phyloP scores from a whole-genome alignment of 2,888 invertebrate species.

The Stenichneumon culpator region DNA sequence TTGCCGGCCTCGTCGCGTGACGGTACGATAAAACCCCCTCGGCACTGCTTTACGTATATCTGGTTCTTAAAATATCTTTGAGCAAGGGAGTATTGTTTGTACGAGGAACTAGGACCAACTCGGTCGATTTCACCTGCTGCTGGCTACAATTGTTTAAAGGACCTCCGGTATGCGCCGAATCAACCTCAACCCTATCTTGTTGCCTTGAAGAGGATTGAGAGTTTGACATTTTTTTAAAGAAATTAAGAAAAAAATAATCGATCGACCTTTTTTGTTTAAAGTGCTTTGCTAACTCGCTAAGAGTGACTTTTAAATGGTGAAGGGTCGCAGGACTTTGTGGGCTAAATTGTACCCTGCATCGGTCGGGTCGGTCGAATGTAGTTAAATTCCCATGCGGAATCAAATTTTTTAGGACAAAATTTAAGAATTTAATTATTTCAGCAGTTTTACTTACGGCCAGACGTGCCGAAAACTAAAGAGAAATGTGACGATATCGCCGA shows the following conservation, averaged over 20 bases:
- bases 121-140: slow-evolving; percentile 19
- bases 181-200: neutral
- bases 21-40: slow-evolving; percentile 31
- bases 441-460: neutral
- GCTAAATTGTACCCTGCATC: neutral
- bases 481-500: neutral
- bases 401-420: neutral
- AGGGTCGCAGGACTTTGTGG: neutral
- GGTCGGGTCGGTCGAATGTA: too few species aligned
- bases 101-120: neutral
- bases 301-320: neutral
- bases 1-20: slow-evolving; percentile 48
- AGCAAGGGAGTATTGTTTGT: slow-evolving; percentile 20
- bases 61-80: slow-evolving; percentile 33
- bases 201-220: neutral
- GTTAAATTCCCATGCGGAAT: neutral
- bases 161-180: neutral
- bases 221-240: neutral
- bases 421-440: neutral
- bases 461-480: neutral
- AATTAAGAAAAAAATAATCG: neutral
- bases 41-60: neutral
- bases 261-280: neutral
- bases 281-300: neutral
- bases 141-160: neutral